Percentiles rank a stretch among this genome's conserved stretches.
phyloP scores from a whole-genome alignment of 2,888 invertebrate genomes.

The Nomada ruficornis region DNA sequence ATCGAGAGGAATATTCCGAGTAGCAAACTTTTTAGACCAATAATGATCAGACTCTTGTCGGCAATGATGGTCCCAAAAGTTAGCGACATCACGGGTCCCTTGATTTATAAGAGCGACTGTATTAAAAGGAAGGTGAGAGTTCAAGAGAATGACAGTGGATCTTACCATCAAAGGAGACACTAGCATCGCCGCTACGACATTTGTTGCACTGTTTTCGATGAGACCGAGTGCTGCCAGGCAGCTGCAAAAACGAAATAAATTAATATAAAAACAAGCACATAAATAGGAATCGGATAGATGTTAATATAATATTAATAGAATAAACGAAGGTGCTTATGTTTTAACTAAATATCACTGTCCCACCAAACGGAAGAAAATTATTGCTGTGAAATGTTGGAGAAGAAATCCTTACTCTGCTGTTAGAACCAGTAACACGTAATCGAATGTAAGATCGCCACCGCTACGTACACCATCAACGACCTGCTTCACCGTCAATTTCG shows the following conservation, averaged over 20 bases:
- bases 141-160: not conserved
- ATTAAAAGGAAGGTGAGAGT: slow-evolving; percentile 5
- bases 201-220: slow-evolving; percentile 93
- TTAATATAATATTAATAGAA: not conserved
- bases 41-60: slow-evolving; percentile 88
- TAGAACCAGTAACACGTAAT: slow-evolving; percentile 91
- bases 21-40: slow-evolving; percentile 89
- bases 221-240: slow-evolving; percentile 93
- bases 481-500: slow-evolving; percentile 92
- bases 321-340: too few relatives aligned
- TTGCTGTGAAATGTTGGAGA: not conserved
- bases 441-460: slow-evolving; percentile 93
- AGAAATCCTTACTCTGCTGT: slow-evolving; percentile 90
- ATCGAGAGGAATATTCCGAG: slow-evolving; percentile 91
- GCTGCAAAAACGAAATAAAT: slow-evolving; percentile 84
- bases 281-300: too few relatives aligned
- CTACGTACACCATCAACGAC: slow-evolving; percentile 92
- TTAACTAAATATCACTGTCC: too few relatives aligned
- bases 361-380: too few relatives aligned
- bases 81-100: slow-evolving; percentile 94
- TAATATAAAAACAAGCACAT: not conserved
- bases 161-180: slow-evolving; percentile 90
- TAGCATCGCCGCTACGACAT: slow-evolving; percentile 91
- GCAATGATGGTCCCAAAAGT: slow-evolving; percentile 93
- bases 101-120: not conserved